These are phyloP conservation scores for Heliconius hortense DNA, from an alignment of 2,888 invertebrate species.

Conservation along the genomic window DNA sequence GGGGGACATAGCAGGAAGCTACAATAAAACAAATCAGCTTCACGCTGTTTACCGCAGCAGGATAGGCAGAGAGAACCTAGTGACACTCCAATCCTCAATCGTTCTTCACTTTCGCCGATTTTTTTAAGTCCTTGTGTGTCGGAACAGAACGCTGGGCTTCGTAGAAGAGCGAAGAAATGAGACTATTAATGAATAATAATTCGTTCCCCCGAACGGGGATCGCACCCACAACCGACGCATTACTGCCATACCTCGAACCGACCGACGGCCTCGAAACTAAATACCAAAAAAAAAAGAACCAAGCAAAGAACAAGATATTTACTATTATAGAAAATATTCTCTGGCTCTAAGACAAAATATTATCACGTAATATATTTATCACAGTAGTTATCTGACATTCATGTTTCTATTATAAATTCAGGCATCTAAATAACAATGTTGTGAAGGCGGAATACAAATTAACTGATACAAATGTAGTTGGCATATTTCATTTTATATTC, in stretches of 20 bases:
- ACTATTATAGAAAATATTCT: too few relatives aligned
- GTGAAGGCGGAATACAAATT: slow-evolving; percentile 24
- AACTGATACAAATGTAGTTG: background rate
- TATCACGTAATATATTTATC: slow-evolving; percentile 5
- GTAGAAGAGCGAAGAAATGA: too few relatives aligned
- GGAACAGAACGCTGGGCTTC: too few relatives aligned
- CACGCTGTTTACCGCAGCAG: background rate
- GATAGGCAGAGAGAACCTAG: too few relatives aligned
- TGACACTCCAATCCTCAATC: too few relatives aligned
- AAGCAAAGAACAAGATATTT: background rate
- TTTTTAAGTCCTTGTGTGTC: too few relatives aligned
- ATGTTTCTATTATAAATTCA: slow-evolving; percentile 19
- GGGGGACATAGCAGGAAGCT: background rate
- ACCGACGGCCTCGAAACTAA: background rate
- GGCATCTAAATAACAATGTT: slow-evolving; percentile 14
- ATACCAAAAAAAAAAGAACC: background rate
- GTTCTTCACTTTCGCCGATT: too few relatives aligned
- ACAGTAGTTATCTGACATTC: slow-evolving; percentile 1
- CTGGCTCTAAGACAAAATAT: background rate
- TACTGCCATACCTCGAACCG: too few relatives aligned
- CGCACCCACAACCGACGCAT: too few relatives aligned
- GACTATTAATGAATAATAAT: too few relatives aligned
- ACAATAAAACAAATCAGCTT: background rate
- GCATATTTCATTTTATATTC: background rate
- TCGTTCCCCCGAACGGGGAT: too few relatives aligned